Evolutionary conservation across 2,797 vertebrate species (phyloP), one percentile per base, ranked within the genome.

Genomic region (Onychomys torridus): DNA sequence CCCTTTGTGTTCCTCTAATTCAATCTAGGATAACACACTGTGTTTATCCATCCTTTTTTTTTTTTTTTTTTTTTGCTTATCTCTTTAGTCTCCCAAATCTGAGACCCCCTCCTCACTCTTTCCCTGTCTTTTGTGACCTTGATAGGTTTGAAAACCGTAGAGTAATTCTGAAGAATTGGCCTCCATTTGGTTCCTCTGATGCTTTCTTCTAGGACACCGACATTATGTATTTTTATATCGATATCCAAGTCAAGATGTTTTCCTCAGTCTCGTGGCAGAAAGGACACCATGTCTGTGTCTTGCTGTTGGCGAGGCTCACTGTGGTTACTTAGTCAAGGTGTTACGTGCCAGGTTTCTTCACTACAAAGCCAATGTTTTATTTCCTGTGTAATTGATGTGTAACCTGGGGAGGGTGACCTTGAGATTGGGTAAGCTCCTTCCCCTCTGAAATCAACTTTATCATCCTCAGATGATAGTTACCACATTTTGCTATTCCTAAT

Each of bases 401-500:
- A 78, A 55, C 46, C 88, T 61, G 2, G 95, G 65, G 63, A 79
- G 2, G 59, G 12, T 75, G 65, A 71, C 52, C 40, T 57, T 95
- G 59, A 91, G 88, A 82, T 91, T 27, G 49, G 67, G 3, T 77
- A 91, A 67, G 79, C 73, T 75, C 23, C 34, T 16, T 49, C 43
- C 85, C 93, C 65, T 34, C 89, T n/a, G 84, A 61, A 90, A 86
- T 91, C 46, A 43, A 29, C 10, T 77, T 75, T 12, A 59, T 82
- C 40, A 89, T 57, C 59, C 32, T 94, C 32, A 1, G 63, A 40
- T 89, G 67, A 83, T 43, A 69, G 73, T 52, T 83, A 40, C 13
- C 46, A 67, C 52, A 75, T 63, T 89, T 77, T 92, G 29, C 46
- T 81, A 85, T 95, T 94, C 85, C 65, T 78, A 71, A 90, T 76